These are phyloP conservation scores for Chloroclystis v-ata DNA, from an alignment of 2,888 invertebrate species.

Conservation along the genomic window DNA sequence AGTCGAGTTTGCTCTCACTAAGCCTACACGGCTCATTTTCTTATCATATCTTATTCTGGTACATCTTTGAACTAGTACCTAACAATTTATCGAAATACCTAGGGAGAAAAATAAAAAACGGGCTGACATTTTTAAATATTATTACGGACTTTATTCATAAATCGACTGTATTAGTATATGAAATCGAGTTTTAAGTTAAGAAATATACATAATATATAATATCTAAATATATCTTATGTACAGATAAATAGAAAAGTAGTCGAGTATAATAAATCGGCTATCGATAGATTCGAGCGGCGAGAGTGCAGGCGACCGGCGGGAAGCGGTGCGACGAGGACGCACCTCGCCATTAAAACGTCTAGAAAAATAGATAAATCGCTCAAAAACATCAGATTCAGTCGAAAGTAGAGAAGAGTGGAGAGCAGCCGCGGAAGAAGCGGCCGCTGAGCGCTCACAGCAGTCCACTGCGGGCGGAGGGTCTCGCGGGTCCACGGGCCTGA, in stretches of 20 bases:
- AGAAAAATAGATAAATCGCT: constrained; percentile 79
- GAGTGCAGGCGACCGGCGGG: constrained; percentile 74
- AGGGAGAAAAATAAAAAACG: constrained; percentile 26
- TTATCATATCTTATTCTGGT: too few species aligned
- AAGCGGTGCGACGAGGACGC: constrained; percentile 76
- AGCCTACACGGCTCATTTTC: too few species aligned
- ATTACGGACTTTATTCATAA: constrained; percentile 71
- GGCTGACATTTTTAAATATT: constrained; percentile 36
- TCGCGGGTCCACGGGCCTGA: constrained; percentile 79
- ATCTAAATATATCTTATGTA: constrained; percentile 79
- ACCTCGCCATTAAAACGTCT: constrained; percentile 76
- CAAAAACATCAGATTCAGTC: constrained; percentile 77
- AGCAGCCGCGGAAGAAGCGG: constrained; percentile 36
- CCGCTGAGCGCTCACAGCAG: constrained; percentile 33
- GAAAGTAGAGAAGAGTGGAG: constrained; percentile 67
- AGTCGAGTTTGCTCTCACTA: too few species aligned
- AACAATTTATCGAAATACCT: too few species aligned
- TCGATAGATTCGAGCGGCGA: constrained; percentile 76
- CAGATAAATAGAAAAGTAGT: constrained; percentile 78
- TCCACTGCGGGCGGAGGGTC: not conserved
- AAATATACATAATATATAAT: constrained; percentile 78
- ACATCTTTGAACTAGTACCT: too few species aligned
- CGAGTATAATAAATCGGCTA: constrained; percentile 75
- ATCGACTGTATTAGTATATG: constrained; percentile 77
- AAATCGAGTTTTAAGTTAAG: constrained; percentile 76